These are phyloP conservation scores for Alligator mississippiensis DNA, from an alignment of 2,113 vertebrate genomes.

Conservation along the genomic window DNA sequence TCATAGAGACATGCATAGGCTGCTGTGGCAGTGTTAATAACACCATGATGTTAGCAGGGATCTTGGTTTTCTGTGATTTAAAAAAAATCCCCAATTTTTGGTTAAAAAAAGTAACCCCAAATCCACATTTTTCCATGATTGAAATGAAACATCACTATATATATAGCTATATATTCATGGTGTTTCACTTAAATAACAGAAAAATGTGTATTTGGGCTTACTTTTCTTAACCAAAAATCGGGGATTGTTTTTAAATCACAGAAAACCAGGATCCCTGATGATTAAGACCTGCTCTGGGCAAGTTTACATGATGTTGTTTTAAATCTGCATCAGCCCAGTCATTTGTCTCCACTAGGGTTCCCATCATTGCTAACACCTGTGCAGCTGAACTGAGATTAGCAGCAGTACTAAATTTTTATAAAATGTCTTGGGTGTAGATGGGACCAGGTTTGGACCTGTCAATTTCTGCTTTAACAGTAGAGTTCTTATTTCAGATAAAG, in stretches of 20 bases:
- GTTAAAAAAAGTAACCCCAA: no score
- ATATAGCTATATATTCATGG: no score
- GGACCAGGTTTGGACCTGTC: not conserved
- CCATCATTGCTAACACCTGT: not conserved
- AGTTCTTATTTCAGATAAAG: not conserved
- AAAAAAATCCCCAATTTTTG: no score
- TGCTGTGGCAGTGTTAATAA: not conserved
- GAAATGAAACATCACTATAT: no score
- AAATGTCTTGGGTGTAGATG: not conserved
- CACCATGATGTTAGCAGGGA: not conserved
- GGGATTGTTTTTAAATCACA: no score
- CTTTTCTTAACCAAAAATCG: no score
- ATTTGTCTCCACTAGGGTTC: not conserved
- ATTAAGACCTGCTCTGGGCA: not conserved
- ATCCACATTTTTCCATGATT: no score
- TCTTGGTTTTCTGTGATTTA: no score
- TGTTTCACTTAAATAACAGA: no score
- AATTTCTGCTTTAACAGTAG: not conserved
- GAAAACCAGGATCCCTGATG: no score
- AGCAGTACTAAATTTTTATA: not conserved
- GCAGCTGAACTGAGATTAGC: not conserved
- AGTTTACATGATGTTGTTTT: accelerated
- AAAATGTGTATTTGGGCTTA: no score
- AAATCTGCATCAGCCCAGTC: accelerated
- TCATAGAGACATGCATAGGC: not conserved